A percentile compares a stretch with the other conserved stretches of the same genome.
Conservation (phyloP, 2,888 invertebrate species). For the Lymantria monacha region DNA sequence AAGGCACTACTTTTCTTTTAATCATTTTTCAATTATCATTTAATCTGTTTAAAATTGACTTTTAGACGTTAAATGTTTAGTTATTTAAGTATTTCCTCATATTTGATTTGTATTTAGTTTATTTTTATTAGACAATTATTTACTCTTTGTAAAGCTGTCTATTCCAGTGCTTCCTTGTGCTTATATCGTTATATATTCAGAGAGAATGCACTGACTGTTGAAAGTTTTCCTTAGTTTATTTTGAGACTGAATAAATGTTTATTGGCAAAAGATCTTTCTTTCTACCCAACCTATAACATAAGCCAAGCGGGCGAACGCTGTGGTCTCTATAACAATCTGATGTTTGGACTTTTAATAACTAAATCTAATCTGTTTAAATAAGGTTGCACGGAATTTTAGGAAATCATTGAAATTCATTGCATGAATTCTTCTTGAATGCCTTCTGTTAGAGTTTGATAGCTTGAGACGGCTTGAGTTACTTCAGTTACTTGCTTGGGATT, state of each 20-base stretch:
- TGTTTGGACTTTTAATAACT: no score
- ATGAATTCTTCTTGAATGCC: no score
- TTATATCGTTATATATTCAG: constrained; percentile 72
- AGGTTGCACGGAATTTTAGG: no score
- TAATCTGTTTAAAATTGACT: constrained; percentile 17
- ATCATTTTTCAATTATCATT: not conserved
- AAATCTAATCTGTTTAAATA: no score
- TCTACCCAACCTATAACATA: no score
- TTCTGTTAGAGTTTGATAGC: no score
- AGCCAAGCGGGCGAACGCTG: no score
- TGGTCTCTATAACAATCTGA: no score
- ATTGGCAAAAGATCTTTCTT: no score
- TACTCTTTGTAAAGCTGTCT: constrained; percentile 61
- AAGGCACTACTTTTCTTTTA: not conserved
- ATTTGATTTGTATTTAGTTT: not conserved
- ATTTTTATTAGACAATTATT: constrained; percentile 40
- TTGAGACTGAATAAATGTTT: not conserved
- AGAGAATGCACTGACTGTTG: constrained; percentile 58
- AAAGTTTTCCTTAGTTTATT: not conserved
- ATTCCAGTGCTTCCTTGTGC: constrained; percentile 67
- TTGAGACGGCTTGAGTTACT: no score
- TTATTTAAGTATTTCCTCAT: constrained; percentile 5
- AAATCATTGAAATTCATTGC: no score
- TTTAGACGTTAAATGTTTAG: constrained; percentile 12
- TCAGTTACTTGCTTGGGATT: no score